Evolutionary conservation across 2,113 vertebrate genomes (phyloP).

Genomic region (Myrmecophaga tridactyla): DNA sequence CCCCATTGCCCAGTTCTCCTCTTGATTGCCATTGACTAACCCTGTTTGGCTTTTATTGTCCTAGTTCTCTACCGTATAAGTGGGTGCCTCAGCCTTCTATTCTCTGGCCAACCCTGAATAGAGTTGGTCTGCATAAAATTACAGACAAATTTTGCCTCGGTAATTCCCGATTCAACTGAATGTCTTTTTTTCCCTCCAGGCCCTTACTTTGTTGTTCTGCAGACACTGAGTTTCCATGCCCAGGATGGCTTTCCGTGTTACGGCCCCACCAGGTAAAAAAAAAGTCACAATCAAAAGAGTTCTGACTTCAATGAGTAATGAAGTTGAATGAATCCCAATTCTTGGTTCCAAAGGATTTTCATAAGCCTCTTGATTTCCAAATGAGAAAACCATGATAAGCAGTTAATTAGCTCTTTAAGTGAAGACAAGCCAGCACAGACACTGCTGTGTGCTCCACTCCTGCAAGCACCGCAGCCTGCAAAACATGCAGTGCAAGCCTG

Average conservation of each 20-base stretch:
- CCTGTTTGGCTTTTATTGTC: background rate
- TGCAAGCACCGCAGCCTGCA: slow-evolving; percentile 43
- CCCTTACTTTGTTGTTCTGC: slow-evolving; percentile 16
- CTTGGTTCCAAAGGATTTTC: slow-evolving; percentile 72
- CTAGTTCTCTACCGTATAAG: background rate
- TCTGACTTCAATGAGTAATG: slow-evolving; percentile 70
- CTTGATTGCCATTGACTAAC: background rate
- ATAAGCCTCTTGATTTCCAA: slow-evolving; percentile 66
- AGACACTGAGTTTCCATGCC: background rate
- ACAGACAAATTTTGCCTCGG: slow-evolving; percentile 23
- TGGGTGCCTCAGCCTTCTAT: background rate
- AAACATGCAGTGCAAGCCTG: slow-evolving; percentile 42
- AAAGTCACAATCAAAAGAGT: slow-evolving; percentile 65
- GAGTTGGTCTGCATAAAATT: background rate
- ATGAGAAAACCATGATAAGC: slow-evolving; percentile 67
- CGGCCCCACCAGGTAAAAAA: background rate
- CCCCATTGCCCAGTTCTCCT: background rate
- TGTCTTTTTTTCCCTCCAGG: background rate
- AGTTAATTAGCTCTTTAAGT: slow-evolving; percentile 71
- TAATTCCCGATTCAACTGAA: background rate
- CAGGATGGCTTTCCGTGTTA: background rate
- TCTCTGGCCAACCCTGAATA: background rate
- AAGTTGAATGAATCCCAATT: slow-evolving; percentile 61
- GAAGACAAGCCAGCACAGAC: slow-evolving; percentile 21
- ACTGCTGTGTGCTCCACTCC: background rate